Conservation (phyloP, 2,888 invertebrate species). For the Calliopum simillimum region DNA sequence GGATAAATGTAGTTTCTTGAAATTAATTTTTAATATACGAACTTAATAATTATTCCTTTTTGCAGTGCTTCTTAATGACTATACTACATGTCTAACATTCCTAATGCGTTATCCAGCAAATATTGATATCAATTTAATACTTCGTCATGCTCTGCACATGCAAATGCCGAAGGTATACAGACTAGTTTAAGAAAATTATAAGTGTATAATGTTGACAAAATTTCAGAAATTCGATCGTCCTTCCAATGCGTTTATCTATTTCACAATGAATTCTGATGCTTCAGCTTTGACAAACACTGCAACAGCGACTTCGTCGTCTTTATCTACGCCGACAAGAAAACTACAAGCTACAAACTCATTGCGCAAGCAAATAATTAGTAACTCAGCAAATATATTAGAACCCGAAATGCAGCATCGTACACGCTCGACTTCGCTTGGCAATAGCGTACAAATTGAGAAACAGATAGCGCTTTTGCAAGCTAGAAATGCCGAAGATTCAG, state of each 20-base stretch:
- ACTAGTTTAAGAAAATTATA: background rate
- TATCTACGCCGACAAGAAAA: constrained; percentile 5
- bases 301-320: background rate
- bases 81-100: constrained; percentile 73
- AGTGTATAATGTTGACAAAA: background rate
- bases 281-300: background rate
- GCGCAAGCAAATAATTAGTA: constrained; percentile 22
- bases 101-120: constrained; percentile 78
- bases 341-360: constrained; percentile 1
- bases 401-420: constrained; percentile 17
- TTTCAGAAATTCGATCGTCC: constrained; percentile 61
- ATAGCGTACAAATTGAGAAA: constrained; percentile 52
- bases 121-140: constrained; percentile 73
- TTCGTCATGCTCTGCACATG: constrained; percentile 72
- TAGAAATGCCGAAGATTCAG: constrained; percentile 57
- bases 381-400: background rate
- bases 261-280: constrained; percentile 45
- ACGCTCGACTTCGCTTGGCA: constrained; percentile 41
- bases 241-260: constrained; percentile 60
- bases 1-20: constrained; percentile 74
- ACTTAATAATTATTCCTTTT: constrained; percentile 28
- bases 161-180: constrained; percentile 65
- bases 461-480: constrained; percentile 58
- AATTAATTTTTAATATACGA: background rate
- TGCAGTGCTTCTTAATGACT: constrained; percentile 73